These are phyloP conservation scores for Eupelmus urozonus DNA, from an alignment of 2,888 invertebrate genomes.

Conservation along the genomic window DNA sequence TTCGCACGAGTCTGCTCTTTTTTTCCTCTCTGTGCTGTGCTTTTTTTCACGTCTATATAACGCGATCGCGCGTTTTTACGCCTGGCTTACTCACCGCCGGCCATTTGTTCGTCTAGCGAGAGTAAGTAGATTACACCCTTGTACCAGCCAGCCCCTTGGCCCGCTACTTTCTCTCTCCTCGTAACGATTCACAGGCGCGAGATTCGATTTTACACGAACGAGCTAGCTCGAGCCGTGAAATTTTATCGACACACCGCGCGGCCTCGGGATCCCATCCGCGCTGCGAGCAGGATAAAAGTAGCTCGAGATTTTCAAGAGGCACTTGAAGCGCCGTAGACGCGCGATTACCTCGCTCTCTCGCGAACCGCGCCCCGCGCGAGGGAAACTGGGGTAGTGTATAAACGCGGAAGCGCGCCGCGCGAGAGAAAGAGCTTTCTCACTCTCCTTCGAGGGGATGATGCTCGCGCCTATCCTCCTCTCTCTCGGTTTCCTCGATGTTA, in stretches of 20 bases:
- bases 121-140: no score
- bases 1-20: neutral
- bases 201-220: no score
- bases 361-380: no score
- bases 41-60: neutral
- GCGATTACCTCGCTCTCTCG: constrained; percentile 6
- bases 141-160: neutral
- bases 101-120: constrained; percentile 9
- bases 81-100: neutral
- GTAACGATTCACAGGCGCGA: no score
- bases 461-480: neutral
- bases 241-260: no score
- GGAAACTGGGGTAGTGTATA: no score
- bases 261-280: no score
- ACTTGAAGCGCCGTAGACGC: constrained; percentile 23
- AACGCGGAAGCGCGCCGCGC: no score
- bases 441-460: constrained; percentile 5
- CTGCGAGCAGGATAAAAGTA: no score
- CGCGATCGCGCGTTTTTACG: neutral
- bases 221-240: neutral
- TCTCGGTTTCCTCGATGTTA: constrained; percentile 1
- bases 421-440: neutral
- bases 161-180: neutral
- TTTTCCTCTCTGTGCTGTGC: neutral
- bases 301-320: constrained; percentile 22